Percentiles rank a stretch among this genome's conserved stretches.
Conservation (phyloP, 1,140 invertebrate genomes). For the Halesus radiatus region DNA sequence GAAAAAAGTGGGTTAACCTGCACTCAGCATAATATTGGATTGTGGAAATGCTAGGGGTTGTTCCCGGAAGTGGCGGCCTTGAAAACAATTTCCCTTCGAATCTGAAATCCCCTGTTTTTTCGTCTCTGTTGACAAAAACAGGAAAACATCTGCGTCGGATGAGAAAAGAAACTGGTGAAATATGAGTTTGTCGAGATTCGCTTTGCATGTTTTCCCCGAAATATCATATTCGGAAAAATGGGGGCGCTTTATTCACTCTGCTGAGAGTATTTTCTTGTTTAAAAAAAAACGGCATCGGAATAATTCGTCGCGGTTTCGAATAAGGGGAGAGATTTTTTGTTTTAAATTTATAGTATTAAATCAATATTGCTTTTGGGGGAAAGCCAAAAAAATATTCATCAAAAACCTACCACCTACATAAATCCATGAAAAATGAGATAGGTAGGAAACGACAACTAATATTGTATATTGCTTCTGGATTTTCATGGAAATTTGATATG, state of each 20-base stretch:
- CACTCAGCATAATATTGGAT: conserved; percentile 9
- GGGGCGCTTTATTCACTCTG: conserved; percentile 20
- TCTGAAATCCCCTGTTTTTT: conserved; percentile 9
- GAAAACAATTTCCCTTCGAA: conserved; percentile 23
- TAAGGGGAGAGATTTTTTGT: neutral
- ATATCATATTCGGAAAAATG: conserved; percentile 31
- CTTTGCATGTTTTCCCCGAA: conserved; percentile 29
- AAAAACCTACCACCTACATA: too few species aligned
- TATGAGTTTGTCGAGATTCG: conserved; percentile 38
- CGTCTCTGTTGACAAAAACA: conserved; percentile 30
- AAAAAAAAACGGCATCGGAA: conserved; percentile 10
- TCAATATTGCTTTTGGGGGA: too few species aligned
- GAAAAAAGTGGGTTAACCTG: conserved; percentile 8
- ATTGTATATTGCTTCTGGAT: too few species aligned
- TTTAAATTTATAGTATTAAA: too few species aligned
- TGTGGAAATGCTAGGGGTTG: neutral
- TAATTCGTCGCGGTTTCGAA: conserved; percentile 2
- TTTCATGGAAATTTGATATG: too few species aligned
- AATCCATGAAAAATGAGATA: too few species aligned
- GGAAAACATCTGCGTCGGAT: conserved; percentile 33
- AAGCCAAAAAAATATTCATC: too few species aligned
- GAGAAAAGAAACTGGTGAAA: conserved; percentile 35
- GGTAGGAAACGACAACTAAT: too few species aligned
- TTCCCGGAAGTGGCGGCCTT: conserved; percentile 12
- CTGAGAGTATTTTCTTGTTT: conserved; percentile 31